A percentile compares a stretch with the other conserved stretches of the same genome.
phyloP scores from a whole-genome alignment of 2,113 vertebrate genomes.

The Hemibagrus wyckioides region DNA sequence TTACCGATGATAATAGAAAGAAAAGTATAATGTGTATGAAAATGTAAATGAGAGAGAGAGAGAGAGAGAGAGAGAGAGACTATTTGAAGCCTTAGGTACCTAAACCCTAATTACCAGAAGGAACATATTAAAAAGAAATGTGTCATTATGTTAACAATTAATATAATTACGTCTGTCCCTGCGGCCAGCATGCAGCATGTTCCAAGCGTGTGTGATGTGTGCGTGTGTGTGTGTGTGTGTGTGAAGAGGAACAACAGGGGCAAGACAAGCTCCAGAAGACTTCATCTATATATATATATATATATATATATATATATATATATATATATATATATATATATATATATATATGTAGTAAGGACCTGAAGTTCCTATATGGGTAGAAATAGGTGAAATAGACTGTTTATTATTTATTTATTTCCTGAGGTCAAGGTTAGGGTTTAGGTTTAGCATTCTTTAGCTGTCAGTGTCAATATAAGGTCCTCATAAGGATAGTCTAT shows the following conservation, averaged over 20 bases:
- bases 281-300: no score
- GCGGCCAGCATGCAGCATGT: slow-evolving; percentile 49
- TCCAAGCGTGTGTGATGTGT: slow-evolving; percentile 43
- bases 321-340: no score
- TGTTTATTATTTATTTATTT: no score
- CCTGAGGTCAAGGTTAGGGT: not conserved
- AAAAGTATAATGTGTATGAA: slow-evolving; percentile 61
- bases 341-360: no score
- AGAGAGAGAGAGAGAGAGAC: slow-evolving; percentile 18
- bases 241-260: not conserved
- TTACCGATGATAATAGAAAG: slow-evolving; percentile 55
- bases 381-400: no score
- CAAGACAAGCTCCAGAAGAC: not conserved
- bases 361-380: not conserved
- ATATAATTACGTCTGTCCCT: slow-evolving; percentile 71
- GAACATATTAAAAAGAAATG: slow-evolving; percentile 77
- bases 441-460: not conserved
- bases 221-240: slow-evolving; percentile 45
- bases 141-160: slow-evolving; percentile 78
- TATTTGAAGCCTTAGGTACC: slow-evolving; percentile 63
- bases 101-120: slow-evolving; percentile 70
- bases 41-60: slow-evolving; percentile 44
- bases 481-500: not conserved
- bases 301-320: no score
- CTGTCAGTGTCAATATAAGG: not conserved